phyloP scores from a whole-genome alignment of 2,797 vertebrate genomes.

The Gephyroberyx darwinii region DNA sequence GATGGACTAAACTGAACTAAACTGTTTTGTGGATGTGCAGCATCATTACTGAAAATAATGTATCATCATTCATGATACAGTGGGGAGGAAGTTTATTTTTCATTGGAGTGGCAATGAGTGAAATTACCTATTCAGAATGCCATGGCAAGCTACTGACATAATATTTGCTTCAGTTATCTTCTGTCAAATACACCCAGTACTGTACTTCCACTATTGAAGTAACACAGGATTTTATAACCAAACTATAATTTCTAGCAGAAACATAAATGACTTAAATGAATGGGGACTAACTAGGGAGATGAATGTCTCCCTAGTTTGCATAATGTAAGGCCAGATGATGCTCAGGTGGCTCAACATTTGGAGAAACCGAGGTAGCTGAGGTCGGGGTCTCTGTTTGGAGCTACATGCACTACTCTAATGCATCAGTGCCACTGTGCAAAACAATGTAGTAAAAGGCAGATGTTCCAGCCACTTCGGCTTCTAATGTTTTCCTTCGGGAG shows the following conservation, averaged over 20 bases:
- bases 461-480: constrained; percentile 39
- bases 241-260: no score
- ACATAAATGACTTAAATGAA: no score
- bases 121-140: not conserved
- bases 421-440: not conserved
- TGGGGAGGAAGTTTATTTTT: not conserved
- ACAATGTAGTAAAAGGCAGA: constrained; percentile 38
- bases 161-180: not conserved
- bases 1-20: not conserved
- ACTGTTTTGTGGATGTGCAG: not conserved
- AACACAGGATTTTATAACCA: not conserved
- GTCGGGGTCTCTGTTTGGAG: constrained; percentile 4
- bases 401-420: not conserved
- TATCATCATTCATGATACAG: not conserved
- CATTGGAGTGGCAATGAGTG: not conserved
- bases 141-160: not conserved
- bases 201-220: not conserved
- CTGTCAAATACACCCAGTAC: not conserved
- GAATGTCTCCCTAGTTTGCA: no score
- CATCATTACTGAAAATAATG: not conserved
- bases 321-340: not conserved
- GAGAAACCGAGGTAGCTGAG: not conserved
- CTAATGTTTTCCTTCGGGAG: constrained; percentile 36
- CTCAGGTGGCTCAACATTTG: constrained; percentile 11
- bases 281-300: no score